Evolutionary conservation across 2,888 invertebrate species (phyloP).

Genomic region (Falcaria lacertinaria): DNA sequence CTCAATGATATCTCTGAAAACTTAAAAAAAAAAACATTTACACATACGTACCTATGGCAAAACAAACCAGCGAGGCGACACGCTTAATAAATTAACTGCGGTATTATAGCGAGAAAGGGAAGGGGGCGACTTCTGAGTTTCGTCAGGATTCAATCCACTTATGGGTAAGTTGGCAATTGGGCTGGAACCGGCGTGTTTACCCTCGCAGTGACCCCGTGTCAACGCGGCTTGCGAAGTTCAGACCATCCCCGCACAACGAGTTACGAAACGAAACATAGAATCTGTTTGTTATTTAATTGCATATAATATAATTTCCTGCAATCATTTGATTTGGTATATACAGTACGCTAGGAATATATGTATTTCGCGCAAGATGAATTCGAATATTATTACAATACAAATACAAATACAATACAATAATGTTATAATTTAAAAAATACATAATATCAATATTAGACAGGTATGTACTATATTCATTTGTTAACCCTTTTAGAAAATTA

Average conservation of each 20-base stretch:
- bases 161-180: constrained; percentile 57
- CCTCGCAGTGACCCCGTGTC: constrained; percentile 54
- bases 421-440: too few species aligned
- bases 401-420: too few species aligned
- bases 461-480: too few species aligned
- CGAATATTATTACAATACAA: too few species aligned
- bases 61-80: not conserved
- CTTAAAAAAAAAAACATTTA: too few species aligned
- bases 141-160: constrained; percentile 59
- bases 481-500: too few species aligned
- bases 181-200: constrained; percentile 56
- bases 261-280: constrained; percentile 24
- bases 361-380: too few species aligned
- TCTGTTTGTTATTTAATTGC: not conserved
- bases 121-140: constrained; percentile 36
- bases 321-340: too few species aligned
- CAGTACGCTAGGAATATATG: too few species aligned
- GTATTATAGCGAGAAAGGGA: constrained; percentile 18
- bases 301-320: too few species aligned
- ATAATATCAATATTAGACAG: too few species aligned
- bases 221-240: constrained; percentile 44
- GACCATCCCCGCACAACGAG: constrained; percentile 32
- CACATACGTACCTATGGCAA: not conserved
- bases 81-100: constrained; percentile 14
- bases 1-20: too few species aligned